Evolutionary conservation across 2,888 invertebrate genomes (phyloP), one percentile per base, ranked within the genome.

Genomic region (Lumbricus terrestris): DNA sequence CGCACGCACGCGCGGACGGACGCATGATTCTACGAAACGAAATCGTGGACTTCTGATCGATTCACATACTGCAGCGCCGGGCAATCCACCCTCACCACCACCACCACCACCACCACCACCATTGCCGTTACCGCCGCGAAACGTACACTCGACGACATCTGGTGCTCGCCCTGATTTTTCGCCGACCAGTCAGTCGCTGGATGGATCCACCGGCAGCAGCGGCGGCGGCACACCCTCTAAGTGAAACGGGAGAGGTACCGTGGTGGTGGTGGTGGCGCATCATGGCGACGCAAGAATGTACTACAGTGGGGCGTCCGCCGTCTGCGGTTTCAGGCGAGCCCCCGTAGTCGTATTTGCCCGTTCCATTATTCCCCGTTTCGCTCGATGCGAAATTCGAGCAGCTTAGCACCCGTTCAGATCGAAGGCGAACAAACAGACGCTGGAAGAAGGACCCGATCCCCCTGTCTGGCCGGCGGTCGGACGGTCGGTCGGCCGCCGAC

Each of bases 91-190:
- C n/a, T n/a, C n/a, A n/a, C n/a, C n/a, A n/a, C n/a, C n/a, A n/a
- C n/a, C n/a, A n/a, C n/a, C n/a, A n/a, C n/a, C n/a, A n/a, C n/a
- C n/a, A n/a, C n/a, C n/a, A n/a, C n/a, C n/a, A n/a, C 83, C 82
- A 33, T 16, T 16, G 16, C 82, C 83, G 34, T 20, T 34, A 4
- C 6, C 83, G 2, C 34, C 8, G 8, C 83, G 85, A 85, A 34
- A 35, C 85, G 20, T 15, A 33, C 83, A 33, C 83, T 33, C 11
- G 83, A 34, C 85, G 85, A 37, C 85, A 85, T 85, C 85, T 85
- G 85, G 85, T 33, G 85, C 18, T 85, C 35, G 85, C 34, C 85
- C 85, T 85, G 85, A 85, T 85, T 85, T 85, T 85, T 85, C 85
- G 35, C 69, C 6, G 20, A 47, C 13, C 47, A 23, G 47, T 47